Conservation (phyloP, 2,888 invertebrate genomes). For the Drosophila paucipuncta region DNA sequence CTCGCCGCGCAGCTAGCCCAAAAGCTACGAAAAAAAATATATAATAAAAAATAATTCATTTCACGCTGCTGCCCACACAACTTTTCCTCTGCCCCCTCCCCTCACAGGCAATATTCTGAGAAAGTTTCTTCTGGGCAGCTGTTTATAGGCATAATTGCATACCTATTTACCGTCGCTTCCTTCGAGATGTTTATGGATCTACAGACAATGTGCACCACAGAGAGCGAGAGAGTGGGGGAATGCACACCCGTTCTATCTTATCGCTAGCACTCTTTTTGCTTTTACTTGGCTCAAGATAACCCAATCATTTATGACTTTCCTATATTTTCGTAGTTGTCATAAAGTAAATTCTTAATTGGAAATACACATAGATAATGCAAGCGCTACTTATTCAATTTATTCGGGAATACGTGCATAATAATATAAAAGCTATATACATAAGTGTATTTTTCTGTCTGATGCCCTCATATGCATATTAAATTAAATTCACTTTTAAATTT, state of each 20-base stretch:
- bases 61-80: slow-evolving; percentile 52
- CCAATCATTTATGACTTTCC: slow-evolving; percentile 17
- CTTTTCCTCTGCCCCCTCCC: background rate
- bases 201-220: background rate
- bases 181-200: slow-evolving; percentile 30
- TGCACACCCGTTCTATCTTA: slow-evolving; percentile 28
- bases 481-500: background rate
- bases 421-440: background rate
- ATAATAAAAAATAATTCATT: slow-evolving; percentile 32
- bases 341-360: slow-evolving; percentile 9
- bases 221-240: slow-evolving; percentile 8
- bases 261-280: slow-evolving; percentile 22
- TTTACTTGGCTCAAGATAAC: slow-evolving; percentile 22
- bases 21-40: slow-evolving; percentile 12
- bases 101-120: slow-evolving; percentile 39
- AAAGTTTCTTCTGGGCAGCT: slow-evolving; percentile 49
- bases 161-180: slow-evolving; percentile 6
- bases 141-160: slow-evolving; percentile 10
- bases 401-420: background rate
- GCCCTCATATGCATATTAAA: background rate
- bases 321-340: background rate
- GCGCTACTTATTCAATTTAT: background rate
- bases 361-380: slow-evolving; percentile 1
- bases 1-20: slow-evolving; percentile 51
- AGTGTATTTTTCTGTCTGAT: background rate